phyloP scores from a whole-genome alignment of 1,140 invertebrate species.

The Xylocopa sonorina region DNA sequence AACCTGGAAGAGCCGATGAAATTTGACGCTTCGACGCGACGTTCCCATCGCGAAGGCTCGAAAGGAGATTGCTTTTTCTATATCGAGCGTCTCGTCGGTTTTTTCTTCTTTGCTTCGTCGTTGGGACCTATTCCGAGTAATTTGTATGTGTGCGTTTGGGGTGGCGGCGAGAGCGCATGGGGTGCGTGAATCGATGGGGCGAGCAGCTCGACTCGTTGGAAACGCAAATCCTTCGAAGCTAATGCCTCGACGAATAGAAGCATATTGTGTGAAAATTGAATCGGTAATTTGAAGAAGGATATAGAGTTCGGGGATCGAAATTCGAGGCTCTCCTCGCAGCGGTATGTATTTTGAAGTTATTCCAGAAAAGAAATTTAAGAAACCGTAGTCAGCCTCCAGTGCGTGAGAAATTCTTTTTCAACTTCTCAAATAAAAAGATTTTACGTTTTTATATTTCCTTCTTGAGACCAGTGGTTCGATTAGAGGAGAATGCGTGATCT shows the following conservation, averaged over 20 bases:
- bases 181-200: not conserved
- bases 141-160: not conserved
- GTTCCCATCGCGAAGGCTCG: not conserved
- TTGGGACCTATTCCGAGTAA: not conserved
- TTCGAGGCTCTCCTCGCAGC: too few relatives aligned
- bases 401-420: too few relatives aligned
- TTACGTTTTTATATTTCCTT: too few relatives aligned
- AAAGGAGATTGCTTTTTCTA: not conserved
- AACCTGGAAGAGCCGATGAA: slow-evolving; percentile 63
- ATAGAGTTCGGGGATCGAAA: too few relatives aligned
- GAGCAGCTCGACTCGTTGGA: slow-evolving; percentile 22
- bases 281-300: too few relatives aligned
- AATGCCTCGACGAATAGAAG: not conserved
- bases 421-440: too few relatives aligned
- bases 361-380: too few relatives aligned
- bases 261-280: not conserved
- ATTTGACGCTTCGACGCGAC: slow-evolving; percentile 62
- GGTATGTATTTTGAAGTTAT: too few relatives aligned
- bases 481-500: not conserved
- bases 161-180: not conserved
- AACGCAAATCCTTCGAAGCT: not conserved
- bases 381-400: too few relatives aligned
- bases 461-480: too few relatives aligned
- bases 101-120: slow-evolving; percentile 30
- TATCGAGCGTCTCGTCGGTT: not conserved